A percentile compares a stretch with the other conserved stretches of the same genome.
These are phyloP conservation scores for Drosophila mayri DNA, from an alignment of 1,140 invertebrate genomes.

Conservation along the genomic window DNA sequence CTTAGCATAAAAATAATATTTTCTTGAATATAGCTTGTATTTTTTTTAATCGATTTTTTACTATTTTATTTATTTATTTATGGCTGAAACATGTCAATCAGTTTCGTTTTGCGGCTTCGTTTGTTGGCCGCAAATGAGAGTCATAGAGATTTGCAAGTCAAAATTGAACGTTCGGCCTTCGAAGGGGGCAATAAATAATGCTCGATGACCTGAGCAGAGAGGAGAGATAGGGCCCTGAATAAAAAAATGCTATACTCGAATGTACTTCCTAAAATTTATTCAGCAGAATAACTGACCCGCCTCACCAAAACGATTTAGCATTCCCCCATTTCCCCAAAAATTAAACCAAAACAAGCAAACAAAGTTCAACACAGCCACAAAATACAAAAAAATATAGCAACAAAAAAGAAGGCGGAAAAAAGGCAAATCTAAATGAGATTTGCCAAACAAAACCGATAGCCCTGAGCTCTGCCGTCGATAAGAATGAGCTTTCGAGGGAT, in stretches of 20 bases:
- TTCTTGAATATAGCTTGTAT: constrained; percentile 4
- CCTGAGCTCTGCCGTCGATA: constrained; percentile 38
- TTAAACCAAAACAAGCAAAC: constrained; percentile 40
- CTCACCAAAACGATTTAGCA: constrained; percentile 42
- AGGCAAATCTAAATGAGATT: constrained; percentile 25
- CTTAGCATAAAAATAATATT: constrained; percentile 50
- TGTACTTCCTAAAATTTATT: constrained; percentile 37
- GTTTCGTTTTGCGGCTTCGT: constrained; percentile 44
- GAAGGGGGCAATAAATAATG: constrained; percentile 48
- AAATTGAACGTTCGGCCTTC: constrained; percentile 68
- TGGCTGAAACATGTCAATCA: constrained; percentile 49
- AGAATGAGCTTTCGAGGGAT: constrained; percentile 28
- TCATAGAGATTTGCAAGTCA: constrained; percentile 65
- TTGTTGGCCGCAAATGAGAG: constrained; percentile 26
- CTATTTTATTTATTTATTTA: constrained; percentile 18
- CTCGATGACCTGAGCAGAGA: constrained; percentile 19
- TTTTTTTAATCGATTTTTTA: constrained; percentile 1
- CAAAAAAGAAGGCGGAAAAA: constrained; percentile 34
- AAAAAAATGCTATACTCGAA: neutral
- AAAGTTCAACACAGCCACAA: constrained; percentile 20
- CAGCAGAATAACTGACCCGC: constrained; percentile 65
- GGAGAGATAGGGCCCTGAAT: constrained; percentile 18
- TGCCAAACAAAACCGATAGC: constrained; percentile 41
- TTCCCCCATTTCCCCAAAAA: constrained; percentile 41
- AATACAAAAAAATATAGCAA: no score